These are phyloP conservation scores for Enteromius trimaculatus DNA, from an alignment of 2,797 vertebrate genomes.

Conservation along the genomic window DNA sequence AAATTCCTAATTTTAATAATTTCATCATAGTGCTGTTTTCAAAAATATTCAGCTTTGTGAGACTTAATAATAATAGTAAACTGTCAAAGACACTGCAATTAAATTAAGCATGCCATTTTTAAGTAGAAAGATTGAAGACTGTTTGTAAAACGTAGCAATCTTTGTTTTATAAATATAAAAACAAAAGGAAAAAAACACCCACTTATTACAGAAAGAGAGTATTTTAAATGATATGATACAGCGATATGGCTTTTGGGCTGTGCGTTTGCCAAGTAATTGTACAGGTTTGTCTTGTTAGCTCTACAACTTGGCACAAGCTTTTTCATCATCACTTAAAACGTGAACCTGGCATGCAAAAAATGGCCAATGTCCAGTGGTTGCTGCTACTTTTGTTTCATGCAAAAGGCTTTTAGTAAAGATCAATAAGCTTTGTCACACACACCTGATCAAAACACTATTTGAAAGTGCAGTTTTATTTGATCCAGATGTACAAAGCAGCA, in stretches of 20 bases:
- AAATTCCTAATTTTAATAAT: background rate
- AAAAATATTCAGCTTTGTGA: background rate
- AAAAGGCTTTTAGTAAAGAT: background rate
- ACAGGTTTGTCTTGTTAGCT: background rate
- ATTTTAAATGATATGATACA: background rate
- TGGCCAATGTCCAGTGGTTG: background rate
- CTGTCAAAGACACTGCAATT: background rate
- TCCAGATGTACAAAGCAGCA: slow-evolving; percentile 54
- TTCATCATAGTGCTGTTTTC: background rate
- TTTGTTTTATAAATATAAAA: background rate
- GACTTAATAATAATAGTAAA: background rate
- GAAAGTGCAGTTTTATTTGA: slow-evolving; percentile 39
- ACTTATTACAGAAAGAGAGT: background rate
- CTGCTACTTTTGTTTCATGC: background rate
- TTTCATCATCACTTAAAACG: background rate
- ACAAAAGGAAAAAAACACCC: background rate
- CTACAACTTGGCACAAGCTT: background rate
- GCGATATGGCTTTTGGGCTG: background rate
- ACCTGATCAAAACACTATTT: slow-evolving; percentile 29
- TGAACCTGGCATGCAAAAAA: background rate
- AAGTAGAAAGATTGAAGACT: background rate
- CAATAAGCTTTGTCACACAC: background rate
- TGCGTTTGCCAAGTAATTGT: background rate
- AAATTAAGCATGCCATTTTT: background rate
- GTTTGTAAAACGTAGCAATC: background rate